Base-by-base conservation (phyloP, 2,113 vertebrate species). In the Sigmodon hispidus region DNA sequence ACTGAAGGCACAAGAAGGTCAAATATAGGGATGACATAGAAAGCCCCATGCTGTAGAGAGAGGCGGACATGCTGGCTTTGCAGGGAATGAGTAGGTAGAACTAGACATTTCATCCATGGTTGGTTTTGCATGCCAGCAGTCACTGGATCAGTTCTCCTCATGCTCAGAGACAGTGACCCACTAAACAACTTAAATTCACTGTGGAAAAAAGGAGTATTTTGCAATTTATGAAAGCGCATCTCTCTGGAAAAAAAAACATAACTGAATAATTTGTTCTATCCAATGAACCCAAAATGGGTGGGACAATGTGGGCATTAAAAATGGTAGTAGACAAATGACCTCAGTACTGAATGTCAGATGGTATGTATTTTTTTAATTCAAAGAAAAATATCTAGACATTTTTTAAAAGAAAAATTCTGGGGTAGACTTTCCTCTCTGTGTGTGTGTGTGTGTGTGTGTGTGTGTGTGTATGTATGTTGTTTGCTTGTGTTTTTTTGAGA, bases 201-300 rank as follows among this genome's bases (percentile, higher is more conserved):
- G 3, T 52, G 26, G 29, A 34, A 80, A 93, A 72, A 80, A 88
- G 40, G 36, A 55, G 8, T 19, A 5, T 73, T 92, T 59, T 31
- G 11, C 48, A 55, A 59, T 59, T 93, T 75, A 91, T 87, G 63
- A 67, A 26, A 69, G 63, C 8, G 72, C 11, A 17, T 50, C 16
- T 90, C 75, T 76, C 67, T 90, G 19, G 48, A n/a, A n/a, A n/a
- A n/a, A n/a, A n/a, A 77, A 63, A 61, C 29, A 3, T 79, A 89
- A 75, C 63, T 75, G 31, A 43, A 13, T 22, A 83, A 95, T 63
- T 67, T 80, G 72, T 89, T 91, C 80, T 26, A 57, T 45, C 84
- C 55, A 91, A 36, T 63, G 36, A 86, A 90, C 73, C 67, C 45
- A 43, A 40, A 76, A 57, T 73, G 59, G 43, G 63, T n/a, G 57